These are phyloP conservation scores for Prosopocoilus inquinatus DNA, from an alignment of 2,888 invertebrate species.

Conservation along the genomic window DNA sequence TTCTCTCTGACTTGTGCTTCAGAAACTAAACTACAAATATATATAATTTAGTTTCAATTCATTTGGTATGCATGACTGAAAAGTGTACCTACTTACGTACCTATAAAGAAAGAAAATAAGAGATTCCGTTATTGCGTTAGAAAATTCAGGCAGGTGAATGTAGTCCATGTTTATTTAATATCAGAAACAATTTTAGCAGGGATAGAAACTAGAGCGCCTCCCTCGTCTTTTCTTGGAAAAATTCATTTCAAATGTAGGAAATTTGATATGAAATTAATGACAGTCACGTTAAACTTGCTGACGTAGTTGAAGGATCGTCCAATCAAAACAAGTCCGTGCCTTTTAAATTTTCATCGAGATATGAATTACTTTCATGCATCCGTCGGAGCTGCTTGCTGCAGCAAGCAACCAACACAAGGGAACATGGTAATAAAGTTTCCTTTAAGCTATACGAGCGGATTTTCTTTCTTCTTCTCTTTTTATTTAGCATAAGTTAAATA, in stretches of 20 bases:
- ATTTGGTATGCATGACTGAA: too few relatives aligned
- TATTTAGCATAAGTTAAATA: neutral
- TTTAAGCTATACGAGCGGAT: too few relatives aligned
- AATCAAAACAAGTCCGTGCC: neutral
- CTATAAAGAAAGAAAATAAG: neutral
- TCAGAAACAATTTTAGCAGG: neutral
- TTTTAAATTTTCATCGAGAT: conserved; percentile 4
- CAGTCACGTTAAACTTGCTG: neutral
- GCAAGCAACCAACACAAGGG: neutral
- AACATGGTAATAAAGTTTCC: neutral
- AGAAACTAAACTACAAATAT: too few relatives aligned
- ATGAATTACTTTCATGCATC: conserved; percentile 3
- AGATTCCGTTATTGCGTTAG: neutral
- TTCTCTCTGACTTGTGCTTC: too few relatives aligned
- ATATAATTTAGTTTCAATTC: too few relatives aligned
- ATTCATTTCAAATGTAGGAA: too few relatives aligned
- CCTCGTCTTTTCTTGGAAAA: neutral
- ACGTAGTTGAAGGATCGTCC: conserved; percentile 1
- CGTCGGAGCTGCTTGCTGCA: neutral
- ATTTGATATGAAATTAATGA: too few relatives aligned
- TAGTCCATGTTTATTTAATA: too few relatives aligned
- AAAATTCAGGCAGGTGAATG: neutral
- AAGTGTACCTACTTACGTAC: too few relatives aligned
- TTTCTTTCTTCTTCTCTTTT: neutral
- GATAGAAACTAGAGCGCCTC: too few relatives aligned